These are phyloP conservation scores for Cerastis leucographa DNA, from an alignment of 2,888 invertebrate species.

Conservation along the genomic window DNA sequence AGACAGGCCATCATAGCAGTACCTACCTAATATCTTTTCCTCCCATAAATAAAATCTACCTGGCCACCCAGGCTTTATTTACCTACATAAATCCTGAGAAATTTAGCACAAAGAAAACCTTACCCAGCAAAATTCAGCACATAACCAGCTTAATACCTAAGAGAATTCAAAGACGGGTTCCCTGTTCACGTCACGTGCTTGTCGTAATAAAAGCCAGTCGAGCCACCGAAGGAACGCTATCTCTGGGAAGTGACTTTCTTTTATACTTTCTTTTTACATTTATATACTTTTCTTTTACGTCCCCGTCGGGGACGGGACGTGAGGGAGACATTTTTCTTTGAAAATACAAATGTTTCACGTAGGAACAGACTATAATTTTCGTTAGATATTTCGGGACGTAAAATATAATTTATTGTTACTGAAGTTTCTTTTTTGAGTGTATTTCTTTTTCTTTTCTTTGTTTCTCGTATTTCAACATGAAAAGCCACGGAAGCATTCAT, in stretches of 20 bases:
- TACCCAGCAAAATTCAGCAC: slow-evolving; percentile 51
- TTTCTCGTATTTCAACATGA: too few relatives aligned
- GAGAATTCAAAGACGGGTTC: slow-evolving; percentile 79
- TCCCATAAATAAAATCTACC: neutral
- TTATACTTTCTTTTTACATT: slow-evolving; percentile 83
- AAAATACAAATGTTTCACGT: slow-evolving; percentile 64
- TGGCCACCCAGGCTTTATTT: neutral
- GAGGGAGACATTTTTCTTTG: slow-evolving; percentile 74
- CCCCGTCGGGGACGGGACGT: slow-evolving; percentile 80
- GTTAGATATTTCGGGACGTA: slow-evolving; percentile 64
- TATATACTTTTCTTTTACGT: slow-evolving; percentile 83
- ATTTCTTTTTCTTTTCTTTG: slow-evolving; percentile 21
- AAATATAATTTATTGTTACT: slow-evolving; percentile 63
- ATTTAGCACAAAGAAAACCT: slow-evolving; percentile 20
- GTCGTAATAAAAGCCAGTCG: slow-evolving; percentile 83
- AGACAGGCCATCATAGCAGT: neutral
- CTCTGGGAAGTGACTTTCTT: slow-evolving; percentile 85
- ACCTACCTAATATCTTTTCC: neutral
- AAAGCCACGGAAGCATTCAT: too few relatives aligned
- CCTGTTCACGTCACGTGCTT: slow-evolving; percentile 84
- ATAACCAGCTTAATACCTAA: slow-evolving; percentile 71
- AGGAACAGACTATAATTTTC: slow-evolving; percentile 55
- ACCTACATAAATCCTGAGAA: neutral
- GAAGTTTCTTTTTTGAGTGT: slow-evolving; percentile 31
- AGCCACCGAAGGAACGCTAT: slow-evolving; percentile 79